phyloP scores from a whole-genome alignment of 2,113 vertebrate genomes.

The Lagenorhynchus albirostris region DNA sequence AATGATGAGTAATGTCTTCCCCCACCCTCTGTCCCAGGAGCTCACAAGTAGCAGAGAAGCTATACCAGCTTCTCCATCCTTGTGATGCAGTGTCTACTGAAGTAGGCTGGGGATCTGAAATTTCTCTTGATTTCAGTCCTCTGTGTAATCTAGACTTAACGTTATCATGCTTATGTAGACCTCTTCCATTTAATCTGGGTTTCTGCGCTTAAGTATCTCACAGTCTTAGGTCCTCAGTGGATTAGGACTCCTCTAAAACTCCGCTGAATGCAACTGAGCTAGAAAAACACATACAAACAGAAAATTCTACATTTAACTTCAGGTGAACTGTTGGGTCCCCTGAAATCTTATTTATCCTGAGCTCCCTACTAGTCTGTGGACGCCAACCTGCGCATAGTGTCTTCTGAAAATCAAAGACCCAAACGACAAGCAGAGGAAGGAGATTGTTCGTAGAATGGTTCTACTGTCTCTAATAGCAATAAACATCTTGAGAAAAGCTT shows the following conservation, averaged over 20 bases:
- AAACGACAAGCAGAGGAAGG: neutral
- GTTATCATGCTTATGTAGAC: neutral
- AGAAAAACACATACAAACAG: neutral
- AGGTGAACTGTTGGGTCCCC: neutral
- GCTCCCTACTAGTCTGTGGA: neutral
- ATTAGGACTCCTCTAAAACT: neutral
- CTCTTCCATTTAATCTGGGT: neutral
- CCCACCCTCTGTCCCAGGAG: neutral
- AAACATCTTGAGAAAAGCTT: slow-evolving; percentile 4
- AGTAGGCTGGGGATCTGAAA: neutral
- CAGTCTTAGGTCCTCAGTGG: neutral
- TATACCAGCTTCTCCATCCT: neutral
- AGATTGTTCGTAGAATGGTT: neutral
- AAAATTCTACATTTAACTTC: neutral
- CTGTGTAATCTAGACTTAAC: neutral
- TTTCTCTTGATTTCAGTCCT: neutral
- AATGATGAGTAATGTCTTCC: neutral
- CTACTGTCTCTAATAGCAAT: neutral
- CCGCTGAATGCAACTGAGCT: neutral
- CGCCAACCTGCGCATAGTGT: neutral
- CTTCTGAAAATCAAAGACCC: neutral
- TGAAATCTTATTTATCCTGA: neutral
- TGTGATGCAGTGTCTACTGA: neutral
- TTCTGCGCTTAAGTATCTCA: neutral
- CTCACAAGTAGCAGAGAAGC: neutral